Evolutionary conservation across 2,888 invertebrate genomes (phyloP).

Genomic region (Epicampocera succincta): DNA sequence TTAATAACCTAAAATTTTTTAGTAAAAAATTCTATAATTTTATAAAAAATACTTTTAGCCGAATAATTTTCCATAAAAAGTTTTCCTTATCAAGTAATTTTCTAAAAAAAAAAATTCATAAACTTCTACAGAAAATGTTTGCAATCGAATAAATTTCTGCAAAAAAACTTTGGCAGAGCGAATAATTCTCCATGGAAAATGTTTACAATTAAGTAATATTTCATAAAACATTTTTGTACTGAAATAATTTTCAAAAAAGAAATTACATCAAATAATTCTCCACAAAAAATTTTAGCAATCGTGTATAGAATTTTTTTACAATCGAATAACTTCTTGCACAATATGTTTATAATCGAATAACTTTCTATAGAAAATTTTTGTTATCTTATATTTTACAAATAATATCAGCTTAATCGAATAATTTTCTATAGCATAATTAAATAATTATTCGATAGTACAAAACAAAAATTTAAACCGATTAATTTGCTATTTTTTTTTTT

Average conservation of each 20-base stretch:
- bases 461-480: too few relatives aligned
- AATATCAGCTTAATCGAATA: neutral
- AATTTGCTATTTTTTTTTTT: too few relatives aligned
- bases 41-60: too few relatives aligned
- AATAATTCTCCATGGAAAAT: neutral
- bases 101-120: too few relatives aligned
- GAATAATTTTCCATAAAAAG: neutral
- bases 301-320: neutral
- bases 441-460: too few relatives aligned
- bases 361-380: neutral
- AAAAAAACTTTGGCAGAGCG: neutral
- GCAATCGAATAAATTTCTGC: neutral
- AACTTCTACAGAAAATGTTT: neutral
- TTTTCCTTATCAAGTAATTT: neutral
- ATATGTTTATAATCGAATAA: neutral
- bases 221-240: neutral
- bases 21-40: too few relatives aligned
- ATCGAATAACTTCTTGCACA: neutral
- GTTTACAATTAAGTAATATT: neutral
- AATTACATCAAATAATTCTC: too few relatives aligned
- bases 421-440: neutral
- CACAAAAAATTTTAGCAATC: neutral
- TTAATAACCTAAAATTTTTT: too few relatives aligned
- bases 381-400: too few relatives aligned
- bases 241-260: neutral